Percentiles rank a stretch among this genome's conserved stretches.
Conservation (phyloP, 2,797 vertebrate species). For the Hybognathus amarus region DNA sequence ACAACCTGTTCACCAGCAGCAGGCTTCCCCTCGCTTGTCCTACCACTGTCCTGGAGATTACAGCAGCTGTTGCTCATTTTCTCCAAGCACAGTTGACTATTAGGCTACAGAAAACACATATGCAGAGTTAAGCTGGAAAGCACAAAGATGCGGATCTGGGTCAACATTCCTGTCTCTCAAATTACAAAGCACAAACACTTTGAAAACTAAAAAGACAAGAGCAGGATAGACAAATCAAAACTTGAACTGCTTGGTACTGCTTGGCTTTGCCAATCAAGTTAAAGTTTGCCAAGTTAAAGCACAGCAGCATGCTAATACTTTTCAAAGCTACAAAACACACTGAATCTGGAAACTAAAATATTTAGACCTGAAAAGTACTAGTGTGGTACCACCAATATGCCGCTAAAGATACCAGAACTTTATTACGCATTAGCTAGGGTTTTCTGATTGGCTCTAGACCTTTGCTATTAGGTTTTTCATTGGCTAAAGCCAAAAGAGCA, state of each 20-base stretch:
- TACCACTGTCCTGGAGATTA: slow-evolving; percentile 23
- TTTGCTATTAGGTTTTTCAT: neutral
- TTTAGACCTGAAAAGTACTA: neutral
- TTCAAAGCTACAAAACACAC: neutral
- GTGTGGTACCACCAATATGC: neutral
- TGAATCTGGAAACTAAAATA: neutral
- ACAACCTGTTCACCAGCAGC: slow-evolving; percentile 59
- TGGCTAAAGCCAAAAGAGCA: neutral
- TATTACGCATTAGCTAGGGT: neutral
- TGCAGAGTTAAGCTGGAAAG: slow-evolving; percentile 22
- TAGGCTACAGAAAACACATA: slow-evolving; percentile 17
- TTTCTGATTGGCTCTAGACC: neutral
- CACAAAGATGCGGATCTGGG: slow-evolving; percentile 6
- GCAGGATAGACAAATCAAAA: neutral
- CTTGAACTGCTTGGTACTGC: neutral
- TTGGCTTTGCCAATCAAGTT: neutral
- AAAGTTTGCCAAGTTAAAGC: slow-evolving; percentile 11
- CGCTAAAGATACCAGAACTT: neutral
- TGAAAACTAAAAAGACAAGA: neutral
- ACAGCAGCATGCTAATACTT: neutral
- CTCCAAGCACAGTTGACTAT: neutral
- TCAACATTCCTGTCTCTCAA: neutral
- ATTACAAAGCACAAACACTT: slow-evolving; percentile 2
- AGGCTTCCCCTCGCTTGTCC: slow-evolving; percentile 53
- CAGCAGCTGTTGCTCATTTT: slow-evolving; percentile 34